phyloP scores from a whole-genome alignment of 2,888 invertebrate species.

The Germaria angustata region DNA sequence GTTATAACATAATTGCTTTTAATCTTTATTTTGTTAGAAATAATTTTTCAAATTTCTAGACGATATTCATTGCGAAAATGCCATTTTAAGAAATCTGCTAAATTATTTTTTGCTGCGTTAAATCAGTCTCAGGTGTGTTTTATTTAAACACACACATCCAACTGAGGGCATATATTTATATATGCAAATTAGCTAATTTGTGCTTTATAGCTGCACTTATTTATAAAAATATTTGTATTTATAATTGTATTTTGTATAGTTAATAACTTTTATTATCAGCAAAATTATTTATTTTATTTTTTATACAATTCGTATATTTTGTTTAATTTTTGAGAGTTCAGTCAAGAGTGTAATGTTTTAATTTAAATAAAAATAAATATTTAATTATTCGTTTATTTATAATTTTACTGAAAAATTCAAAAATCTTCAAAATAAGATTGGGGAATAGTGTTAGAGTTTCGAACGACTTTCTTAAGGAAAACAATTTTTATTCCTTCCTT shows the following conservation, averaged over 20 bases:
- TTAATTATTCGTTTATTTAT: too few relatives aligned
- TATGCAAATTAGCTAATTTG: conserved; percentile 3
- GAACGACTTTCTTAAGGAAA: too few relatives aligned
- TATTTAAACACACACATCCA: neutral
- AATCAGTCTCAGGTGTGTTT: neutral
- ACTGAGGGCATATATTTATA: neutral
- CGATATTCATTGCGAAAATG: too few relatives aligned
- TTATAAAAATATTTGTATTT: conserved; percentile 19
- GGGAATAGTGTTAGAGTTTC: too few relatives aligned
- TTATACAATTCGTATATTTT: conserved; percentile 31
- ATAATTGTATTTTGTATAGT: conserved; percentile 43
- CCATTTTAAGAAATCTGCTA: too few relatives aligned
- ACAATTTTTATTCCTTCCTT: too few relatives aligned
- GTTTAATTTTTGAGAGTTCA: conserved; percentile 14
- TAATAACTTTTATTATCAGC: conserved; percentile 50
- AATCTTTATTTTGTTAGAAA: too few relatives aligned
- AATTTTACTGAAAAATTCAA: too few relatives aligned
- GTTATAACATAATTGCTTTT: too few relatives aligned
- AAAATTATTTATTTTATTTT: conserved; percentile 59
- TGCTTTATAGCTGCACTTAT: conserved; percentile 1
- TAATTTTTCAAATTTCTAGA: too few relatives aligned
- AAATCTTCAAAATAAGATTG: too few relatives aligned
- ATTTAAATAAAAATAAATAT: conserved; percentile 2
- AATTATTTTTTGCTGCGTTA: neutral
- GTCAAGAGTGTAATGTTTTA: conserved; percentile 31